Conservation (phyloP, 2,113 vertebrate species). For the Oncorhynchus clarkii region DNA sequence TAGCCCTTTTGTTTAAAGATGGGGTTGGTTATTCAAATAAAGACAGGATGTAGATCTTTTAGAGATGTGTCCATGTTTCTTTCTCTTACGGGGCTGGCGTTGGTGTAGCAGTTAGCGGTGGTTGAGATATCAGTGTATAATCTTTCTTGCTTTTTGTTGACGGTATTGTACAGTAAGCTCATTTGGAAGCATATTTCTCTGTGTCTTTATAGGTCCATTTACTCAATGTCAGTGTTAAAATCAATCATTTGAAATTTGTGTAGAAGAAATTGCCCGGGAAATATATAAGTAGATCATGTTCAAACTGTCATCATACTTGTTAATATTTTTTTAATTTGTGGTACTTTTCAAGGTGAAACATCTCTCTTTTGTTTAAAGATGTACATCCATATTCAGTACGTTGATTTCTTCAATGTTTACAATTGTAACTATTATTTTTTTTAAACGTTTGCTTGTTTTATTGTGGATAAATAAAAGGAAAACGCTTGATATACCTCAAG, state of each 20-base stretch:
- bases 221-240: conserved; percentile 57
- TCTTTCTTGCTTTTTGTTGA: conserved; percentile 31
- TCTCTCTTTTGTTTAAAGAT: conserved; percentile 42
- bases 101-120: conserved; percentile 42
- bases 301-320: neutral
- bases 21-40: no score
- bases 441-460: conserved; percentile 75
- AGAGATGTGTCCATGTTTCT: conserved; percentile 4
- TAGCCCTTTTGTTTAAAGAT: no score
- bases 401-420: conserved; percentile 54
- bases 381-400: conserved; percentile 23
- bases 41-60: conserved; percentile 40
- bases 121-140: conserved; percentile 31
- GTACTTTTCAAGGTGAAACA: conserved; percentile 35
- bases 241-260: conserved; percentile 2
- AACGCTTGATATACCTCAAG: conserved; percentile 66
- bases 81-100: conserved; percentile 15
- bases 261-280: neutral
- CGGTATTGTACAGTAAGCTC: conserved; percentile 69
- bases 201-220: conserved; percentile 60
- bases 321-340: neutral
- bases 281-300: neutral
- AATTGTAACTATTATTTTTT: conserved; percentile 68
- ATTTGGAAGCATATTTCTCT: conserved; percentile 54
- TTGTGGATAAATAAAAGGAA: conserved; percentile 77